These are phyloP conservation scores for Morone chrysops DNA, from an alignment of 2,113 vertebrate species.

Conservation along the genomic window DNA sequence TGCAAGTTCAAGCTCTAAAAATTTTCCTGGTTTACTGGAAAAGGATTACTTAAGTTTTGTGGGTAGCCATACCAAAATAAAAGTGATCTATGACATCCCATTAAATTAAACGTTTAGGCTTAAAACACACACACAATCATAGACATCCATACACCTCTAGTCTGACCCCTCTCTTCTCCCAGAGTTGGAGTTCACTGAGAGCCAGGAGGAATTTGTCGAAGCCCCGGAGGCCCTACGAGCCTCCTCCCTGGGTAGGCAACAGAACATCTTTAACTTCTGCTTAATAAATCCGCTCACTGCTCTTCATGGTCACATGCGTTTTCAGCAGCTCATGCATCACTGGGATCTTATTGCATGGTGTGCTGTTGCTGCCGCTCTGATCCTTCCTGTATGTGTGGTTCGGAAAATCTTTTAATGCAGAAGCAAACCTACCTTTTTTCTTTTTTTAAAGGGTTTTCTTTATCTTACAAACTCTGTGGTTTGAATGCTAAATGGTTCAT, in stretches of 20 bases:
- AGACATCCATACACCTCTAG: not conserved
- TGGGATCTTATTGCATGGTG: not conserved
- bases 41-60: not conserved
- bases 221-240: constrained; percentile 87
- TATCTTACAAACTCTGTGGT: not conserved
- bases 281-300: constrained; percentile 21
- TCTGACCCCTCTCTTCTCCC: constrained; percentile 78
- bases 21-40: not conserved
- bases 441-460: not conserved
- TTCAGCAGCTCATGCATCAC: constrained; percentile 32
- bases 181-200: constrained; percentile 91
- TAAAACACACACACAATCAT: not conserved
- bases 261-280: not conserved
- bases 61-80: not conserved
- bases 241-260: constrained; percentile 88
- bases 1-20: not conserved
- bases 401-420: constrained; percentile 4
- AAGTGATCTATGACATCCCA: not conserved
- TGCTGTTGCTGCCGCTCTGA: not conserved
- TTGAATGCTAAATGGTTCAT: not conserved
- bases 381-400: not conserved
- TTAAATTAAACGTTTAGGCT: no score
- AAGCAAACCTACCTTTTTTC: not conserved
- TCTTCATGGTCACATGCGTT: not conserved
- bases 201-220: constrained; percentile 89